Evolutionary conservation across 1,140 invertebrate species (phyloP), one percentile per base, ranked within the genome.

Genomic region (Oncopeltus fasciatus): DNA sequence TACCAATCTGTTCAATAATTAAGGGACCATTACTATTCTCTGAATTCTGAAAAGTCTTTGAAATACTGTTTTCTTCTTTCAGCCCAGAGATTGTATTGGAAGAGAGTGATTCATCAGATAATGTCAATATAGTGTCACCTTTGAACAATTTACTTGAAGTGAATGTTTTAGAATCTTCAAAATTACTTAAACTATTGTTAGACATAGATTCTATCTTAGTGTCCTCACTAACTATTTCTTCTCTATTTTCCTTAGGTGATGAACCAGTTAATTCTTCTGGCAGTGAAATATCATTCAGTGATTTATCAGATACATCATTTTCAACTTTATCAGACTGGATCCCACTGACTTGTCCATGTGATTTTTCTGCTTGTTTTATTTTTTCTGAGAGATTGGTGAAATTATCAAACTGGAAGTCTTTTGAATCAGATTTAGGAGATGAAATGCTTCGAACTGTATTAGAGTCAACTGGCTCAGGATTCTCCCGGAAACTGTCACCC

Each of bases 351-450:
- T 38, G 31, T 64, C 72, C 69, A 46, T 75, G 62, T 9, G 59
- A 46, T 38, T 31, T 21, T 38, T 67, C 69, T 47, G 60, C n/a
- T 61, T 67, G 68, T 67, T 38, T 59, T 24, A 65, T 27, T 64
- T 59, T 66, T 57, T 72, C 63, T 51, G 14, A 58, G 9, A 74
- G 72, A 64, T 72, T 75, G 51, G 69, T 69, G 0, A 74, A 75
- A 64, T 74, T 71, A 43, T 64, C 59, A 31, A 61, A 53, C n/a
- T 57, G 26, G 18, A 33, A 56, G 53, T 67, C 65, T 63, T 58
- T 9, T 65, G 67, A 64, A 56, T 63, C 56, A 18, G 69, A 33
- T 63, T 62, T 26, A 26, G 65, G 21, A 44, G 28, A 59, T 9
- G 2, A 24, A 53, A 53, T 18, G 14, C 49, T 53, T 27, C 26